A percentile compares a stretch with the other conserved stretches of the same genome.
Conservation (phyloP, 2,113 vertebrate genomes). For the Noturus placidus region DNA sequence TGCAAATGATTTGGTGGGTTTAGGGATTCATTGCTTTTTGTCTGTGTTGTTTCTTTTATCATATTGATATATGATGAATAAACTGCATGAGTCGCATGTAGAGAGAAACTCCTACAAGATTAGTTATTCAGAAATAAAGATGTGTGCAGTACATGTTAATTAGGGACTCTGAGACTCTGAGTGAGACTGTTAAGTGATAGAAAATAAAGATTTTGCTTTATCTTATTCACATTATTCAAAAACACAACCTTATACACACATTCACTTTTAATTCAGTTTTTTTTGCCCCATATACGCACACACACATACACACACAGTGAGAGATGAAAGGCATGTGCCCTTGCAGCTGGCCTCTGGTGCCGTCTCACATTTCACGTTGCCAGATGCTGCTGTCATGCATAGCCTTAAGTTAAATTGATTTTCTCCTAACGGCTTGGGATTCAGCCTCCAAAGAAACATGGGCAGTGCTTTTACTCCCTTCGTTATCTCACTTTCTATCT, state of each 20-base stretch:
- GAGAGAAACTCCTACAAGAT: neutral
- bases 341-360: conserved; percentile 45
- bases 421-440: conserved; percentile 49
- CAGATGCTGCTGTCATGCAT: conserved; percentile 51
- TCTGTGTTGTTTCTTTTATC: neutral
- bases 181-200: neutral
- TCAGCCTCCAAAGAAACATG: conserved; percentile 10
- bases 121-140: neutral
- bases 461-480: conserved; percentile 24
- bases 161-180: neutral
- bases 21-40: neutral
- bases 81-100: neutral
- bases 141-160: neutral
- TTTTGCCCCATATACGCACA: neutral
- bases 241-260: neutral
- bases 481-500: conserved; percentile 35
- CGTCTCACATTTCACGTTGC: conserved; percentile 55
- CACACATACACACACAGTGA: conserved; percentile 26
- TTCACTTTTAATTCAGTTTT: conserved; percentile 3
- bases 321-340: conserved; percentile 48
- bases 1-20: neutral
- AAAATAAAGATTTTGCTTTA: neutral
- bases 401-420: conserved; percentile 54
- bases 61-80: neutral
- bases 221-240: conserved; percentile 3